These are phyloP conservation scores for Phengaris arion DNA, from an alignment of 2,888 invertebrate genomes.

Conservation along the genomic window DNA sequence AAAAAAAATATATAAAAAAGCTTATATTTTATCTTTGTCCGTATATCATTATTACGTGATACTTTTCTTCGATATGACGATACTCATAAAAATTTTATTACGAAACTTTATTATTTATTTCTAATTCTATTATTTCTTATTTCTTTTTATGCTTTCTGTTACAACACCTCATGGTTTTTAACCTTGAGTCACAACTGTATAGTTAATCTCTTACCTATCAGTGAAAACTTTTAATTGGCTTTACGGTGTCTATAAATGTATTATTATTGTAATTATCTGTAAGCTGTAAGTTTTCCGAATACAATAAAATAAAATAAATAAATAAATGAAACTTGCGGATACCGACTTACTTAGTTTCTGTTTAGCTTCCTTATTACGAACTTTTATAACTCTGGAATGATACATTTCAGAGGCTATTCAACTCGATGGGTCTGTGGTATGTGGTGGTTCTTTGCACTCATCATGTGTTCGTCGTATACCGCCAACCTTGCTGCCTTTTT, in stretches of 20 bases:
- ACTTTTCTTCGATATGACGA: not conserved
- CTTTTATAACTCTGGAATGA: not conserved
- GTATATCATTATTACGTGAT: slow-evolving; percentile 9
- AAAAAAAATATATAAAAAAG: not conserved
- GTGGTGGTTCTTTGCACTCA: slow-evolving; percentile 97
- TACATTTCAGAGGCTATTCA: slow-evolving; percentile 86
- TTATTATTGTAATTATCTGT: no score
- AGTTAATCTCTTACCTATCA: no score
- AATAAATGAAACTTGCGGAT: slow-evolving; percentile 10
- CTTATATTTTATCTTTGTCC: not conserved
- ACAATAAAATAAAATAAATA: no score
- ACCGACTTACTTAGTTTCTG: not conserved
- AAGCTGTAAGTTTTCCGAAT: no score
- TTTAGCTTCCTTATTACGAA: slow-evolving; percentile 12
- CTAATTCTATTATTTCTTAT: no score
- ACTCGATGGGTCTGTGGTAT: slow-evolving; percentile 94
- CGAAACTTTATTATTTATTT: no score
- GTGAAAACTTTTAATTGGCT: no score
- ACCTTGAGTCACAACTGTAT: no score
- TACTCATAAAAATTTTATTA: slow-evolving; percentile 7
- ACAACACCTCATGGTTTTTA: no score
- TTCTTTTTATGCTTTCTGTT: no score
- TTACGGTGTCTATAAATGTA: no score
- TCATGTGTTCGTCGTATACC: slow-evolving; percentile 96
- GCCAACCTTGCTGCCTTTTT: slow-evolving; percentile 96